Conservation (phyloP, 1,140 invertebrate genomes). For the Eupristina koningsbergeri region DNA sequence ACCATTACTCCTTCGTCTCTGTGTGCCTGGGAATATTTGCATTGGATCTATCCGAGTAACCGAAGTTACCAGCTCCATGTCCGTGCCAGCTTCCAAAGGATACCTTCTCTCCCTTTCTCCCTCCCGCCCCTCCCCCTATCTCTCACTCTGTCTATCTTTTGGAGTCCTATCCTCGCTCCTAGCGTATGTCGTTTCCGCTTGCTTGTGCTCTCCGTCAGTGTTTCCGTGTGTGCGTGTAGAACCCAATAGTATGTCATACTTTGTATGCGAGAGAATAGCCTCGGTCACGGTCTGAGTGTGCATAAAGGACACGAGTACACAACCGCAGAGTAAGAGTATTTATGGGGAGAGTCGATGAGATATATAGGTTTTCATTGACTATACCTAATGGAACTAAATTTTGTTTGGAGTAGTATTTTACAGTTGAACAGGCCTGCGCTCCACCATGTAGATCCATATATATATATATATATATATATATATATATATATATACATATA, state of each 20-base stretch:
- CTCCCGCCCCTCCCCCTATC: background rate
- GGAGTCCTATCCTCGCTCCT: background rate
- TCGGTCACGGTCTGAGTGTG: conserved; percentile 26
- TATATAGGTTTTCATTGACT: conserved; percentile 19
- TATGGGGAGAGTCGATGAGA: conserved; percentile 32
- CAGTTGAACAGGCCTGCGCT: background rate
- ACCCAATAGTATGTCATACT: conserved; percentile 25
- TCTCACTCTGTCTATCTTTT: too few species aligned
- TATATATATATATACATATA: too few species aligned
- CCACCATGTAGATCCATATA: too few species aligned
- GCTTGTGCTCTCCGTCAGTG: background rate
- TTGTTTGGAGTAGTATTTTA: conserved; percentile 43
- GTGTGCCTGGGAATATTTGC: conserved; percentile 38
- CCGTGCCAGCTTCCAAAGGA: background rate
- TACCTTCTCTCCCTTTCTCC: background rate
- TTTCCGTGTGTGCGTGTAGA: background rate
- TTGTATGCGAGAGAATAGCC: conserved; percentile 29
- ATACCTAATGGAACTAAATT: conserved; percentile 43
- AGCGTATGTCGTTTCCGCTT: conserved; percentile 37
- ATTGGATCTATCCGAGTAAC: conserved; percentile 41
- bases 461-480: too few species aligned
- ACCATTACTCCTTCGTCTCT: conserved; percentile 19
- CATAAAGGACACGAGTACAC: background rate
- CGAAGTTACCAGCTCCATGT: background rate
- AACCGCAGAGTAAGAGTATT: conserved; percentile 24